Base-by-base conservation (phyloP, 2,888 invertebrate genomes). In the Tiliacea citrago region DNA sequence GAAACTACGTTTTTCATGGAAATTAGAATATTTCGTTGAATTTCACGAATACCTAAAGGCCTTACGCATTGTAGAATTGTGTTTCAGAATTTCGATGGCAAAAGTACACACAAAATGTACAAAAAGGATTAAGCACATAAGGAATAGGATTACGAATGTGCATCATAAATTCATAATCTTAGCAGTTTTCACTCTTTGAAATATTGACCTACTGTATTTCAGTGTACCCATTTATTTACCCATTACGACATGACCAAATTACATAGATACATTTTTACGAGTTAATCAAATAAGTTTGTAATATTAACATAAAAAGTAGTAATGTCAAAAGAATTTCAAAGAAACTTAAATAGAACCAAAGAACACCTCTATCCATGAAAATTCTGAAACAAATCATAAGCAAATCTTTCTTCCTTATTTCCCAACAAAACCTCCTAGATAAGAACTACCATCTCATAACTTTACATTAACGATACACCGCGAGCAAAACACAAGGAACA, bases 1-100 rank as follows among this genome's bases (percentile, higher is more conserved):
- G 66, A 73, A 79, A 76, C 71, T 67, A 75, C 45, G 66, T 72
- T 86, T 76, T 88, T 78, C 88, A 82, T 47, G 70, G 84, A 82
- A 88, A 79, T 79, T 84, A 7, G 58, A 67, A 73, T 76, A 73
- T 72, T 81, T 75, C n/a, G 51, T 69, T 70, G 61, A 72, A 81
- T 80, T 61, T 80, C 75, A 76, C 77, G 61, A 83, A 81, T 68
- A n/a, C 75, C 51, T 63, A 42, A 29, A 58, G 67, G 61, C 29
- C 61, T 85, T 85, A 87, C 77, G 66, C 66, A 76, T 72, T 58
- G 42, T 57, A 61, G 47, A 58, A 72, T 69, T 42, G 42, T 55
- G 63, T 74, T 74, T 18, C 3, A 58, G 58, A 53, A 72, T 47
- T 75, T 66, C 24, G n/a, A 51, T 55, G 68, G 65, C 24, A 72